Evolutionary conservation across 2,888 invertebrate genomes (phyloP), one percentile per base, ranked within the genome.

Genomic region (Ernsta delagoae): DNA sequence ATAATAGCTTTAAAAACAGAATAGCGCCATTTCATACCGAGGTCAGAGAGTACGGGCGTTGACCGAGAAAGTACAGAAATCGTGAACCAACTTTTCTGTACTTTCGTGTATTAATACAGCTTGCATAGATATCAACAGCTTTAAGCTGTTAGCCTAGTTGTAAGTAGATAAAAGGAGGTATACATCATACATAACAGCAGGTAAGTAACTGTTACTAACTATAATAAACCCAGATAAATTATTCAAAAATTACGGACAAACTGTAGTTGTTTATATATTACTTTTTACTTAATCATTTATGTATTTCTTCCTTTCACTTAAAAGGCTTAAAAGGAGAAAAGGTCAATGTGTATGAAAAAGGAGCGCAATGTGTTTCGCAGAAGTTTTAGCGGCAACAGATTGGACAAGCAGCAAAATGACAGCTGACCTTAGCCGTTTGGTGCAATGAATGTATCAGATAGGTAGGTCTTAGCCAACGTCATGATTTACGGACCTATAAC

Each of bases 381-480:
- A 36, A 36, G 61, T 71, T 66, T 69, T 65, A 67, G 70, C 63
- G 56, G 67, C 12, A 59, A 59, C 71, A 66, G 65, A 73, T 70
- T 64, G 59, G 68, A 59, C 62, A 70, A 60, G 66, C 67, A 57
- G 73, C 69, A 65, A 65, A 70, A 74, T 70, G 78, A 77, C 81
- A 76, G 76, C 76, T 78, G 80, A 80, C 81, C 80, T 63, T 74
- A 70, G 43, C 75, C 76, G 76, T 83, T 81, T 80, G 80, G 83
- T 80, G 81, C 74, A 70, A 75, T n/a, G 77, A 79, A 80, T 77
- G 77, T 81, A 83, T 81, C 76, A 78, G 75, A 79, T 78, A n/a
- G n/a, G n/a, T n/a, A n/a, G n/a, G n/a, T n/a, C n/a, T n/a, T n/a
- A n/a, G n/a, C n/a, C n/a, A n/a, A 16, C 50, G 16, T 16, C 5